Conservation (phyloP, 2,888 invertebrate genomes). For the Acronicta aceris region DNA sequence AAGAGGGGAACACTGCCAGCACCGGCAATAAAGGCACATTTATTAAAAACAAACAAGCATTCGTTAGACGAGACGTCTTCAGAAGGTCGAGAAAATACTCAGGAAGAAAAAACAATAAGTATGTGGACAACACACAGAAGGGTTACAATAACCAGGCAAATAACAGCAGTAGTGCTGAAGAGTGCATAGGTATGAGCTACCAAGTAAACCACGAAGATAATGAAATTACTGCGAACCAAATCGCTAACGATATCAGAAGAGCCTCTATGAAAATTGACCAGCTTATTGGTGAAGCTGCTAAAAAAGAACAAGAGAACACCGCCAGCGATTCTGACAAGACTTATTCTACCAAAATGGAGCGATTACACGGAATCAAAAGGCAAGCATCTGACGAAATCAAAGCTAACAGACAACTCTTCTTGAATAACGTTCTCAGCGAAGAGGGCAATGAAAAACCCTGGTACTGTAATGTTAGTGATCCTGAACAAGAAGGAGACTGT, state of each 20-base stretch:
- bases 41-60: conserved; percentile 89
- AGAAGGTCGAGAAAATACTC: conserved; percentile 87
- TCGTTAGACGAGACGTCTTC: conserved; percentile 85
- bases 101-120: conserved; percentile 81
- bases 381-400: conserved; percentile 85
- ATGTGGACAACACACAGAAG: conserved; percentile 75
- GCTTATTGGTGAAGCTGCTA: conserved; percentile 82
- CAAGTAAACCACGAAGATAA: conserved; percentile 88
- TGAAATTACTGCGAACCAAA: conserved; percentile 87
- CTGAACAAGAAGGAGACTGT: conserved; percentile 83
- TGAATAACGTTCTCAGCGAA: conserved; percentile 82
- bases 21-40: conserved; percentile 86
- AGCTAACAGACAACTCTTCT: conserved; percentile 82
- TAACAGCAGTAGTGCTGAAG: conserved; percentile 85
- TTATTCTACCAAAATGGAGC: conserved; percentile 89
- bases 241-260: conserved; percentile 88
- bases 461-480: conserved; percentile 87
- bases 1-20: conserved; percentile 83
- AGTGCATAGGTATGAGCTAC: conserved; percentile 84
- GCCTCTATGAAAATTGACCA: conserved; percentile 89
- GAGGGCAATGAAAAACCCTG: conserved; percentile 84
- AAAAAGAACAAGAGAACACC: conserved; percentile 74
- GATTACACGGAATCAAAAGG: conserved; percentile 88
- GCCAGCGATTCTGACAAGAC: conserved; percentile 83
- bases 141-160: conserved; percentile 75